Conservation (phyloP, 1,140 invertebrate species). For the Cheumatopsyche charites region DNA sequence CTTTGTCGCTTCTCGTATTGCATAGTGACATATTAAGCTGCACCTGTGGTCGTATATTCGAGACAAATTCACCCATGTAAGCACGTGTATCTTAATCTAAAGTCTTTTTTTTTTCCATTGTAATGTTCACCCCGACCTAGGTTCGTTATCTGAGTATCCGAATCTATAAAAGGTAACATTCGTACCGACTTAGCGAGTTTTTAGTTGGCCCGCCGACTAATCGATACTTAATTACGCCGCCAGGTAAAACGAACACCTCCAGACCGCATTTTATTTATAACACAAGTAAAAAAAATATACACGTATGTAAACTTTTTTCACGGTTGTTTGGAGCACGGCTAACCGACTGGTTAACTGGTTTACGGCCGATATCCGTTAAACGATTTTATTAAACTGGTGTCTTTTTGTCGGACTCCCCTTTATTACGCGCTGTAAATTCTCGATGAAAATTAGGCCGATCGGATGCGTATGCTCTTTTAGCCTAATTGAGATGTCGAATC, state of each 20-base stretch:
- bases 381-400: slow-evolving; percentile 44
- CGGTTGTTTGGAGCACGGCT: slow-evolving; percentile 16
- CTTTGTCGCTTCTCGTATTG: too few species aligned
- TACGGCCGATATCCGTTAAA: slow-evolving; percentile 40
- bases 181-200: not conserved
- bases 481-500: slow-evolving; percentile 15
- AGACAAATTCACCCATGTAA: too few species aligned
- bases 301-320: slow-evolving; percentile 25
- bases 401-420: slow-evolving; percentile 20
- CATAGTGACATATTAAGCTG: too few species aligned
- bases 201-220: slow-evolving; percentile 19
- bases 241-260: slow-evolving; percentile 27
- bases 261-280: not conserved
- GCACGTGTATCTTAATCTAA: not conserved
- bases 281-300: too few species aligned
- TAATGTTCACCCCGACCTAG: not conserved
- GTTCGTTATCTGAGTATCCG: slow-evolving; percentile 24
- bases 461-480: not conserved
- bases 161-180: not conserved
- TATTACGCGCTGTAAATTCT: slow-evolving; percentile 37
- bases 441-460: slow-evolving; percentile 32
- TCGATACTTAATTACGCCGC: slow-evolving; percentile 44
- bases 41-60: too few species aligned
- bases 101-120: not conserved
- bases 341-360: slow-evolving; percentile 32